Evolutionary conservation across 2,888 invertebrate species (phyloP), one percentile per base, ranked within the genome.

Genomic region (Chymomyza fuscimana): DNA sequence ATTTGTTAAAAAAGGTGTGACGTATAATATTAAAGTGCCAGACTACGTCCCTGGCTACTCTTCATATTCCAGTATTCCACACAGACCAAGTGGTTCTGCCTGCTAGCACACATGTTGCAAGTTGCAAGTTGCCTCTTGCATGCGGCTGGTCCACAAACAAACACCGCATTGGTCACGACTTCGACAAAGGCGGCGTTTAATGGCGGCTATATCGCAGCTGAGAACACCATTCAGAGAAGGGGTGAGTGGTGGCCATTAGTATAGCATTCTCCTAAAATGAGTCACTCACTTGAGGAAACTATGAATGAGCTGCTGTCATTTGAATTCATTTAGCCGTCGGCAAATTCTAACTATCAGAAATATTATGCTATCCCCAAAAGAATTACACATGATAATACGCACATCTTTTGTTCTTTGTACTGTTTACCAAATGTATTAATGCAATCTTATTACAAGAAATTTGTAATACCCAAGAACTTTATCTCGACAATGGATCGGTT

Each of bases 101-200:
- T 1, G 46, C 25, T 5, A 29, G n/a, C 56, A 12, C 73, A 66
- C 74, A 77, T 77, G 74, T 69, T 74, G 58, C 64, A 32, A 32
- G 32, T 32, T 32, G 32, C 32, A 32, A 32, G 32, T 32, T 32
- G 32, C 32, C 32, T 32, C 32, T 32, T 63, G 63, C 63, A 51
- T 73, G 58, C 58, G 61, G 40, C 58, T 12, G 58, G 58, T 58
- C 29, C 36, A 40, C 59, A 69, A 70, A 72, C 76, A 76, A 80
- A 77, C 81, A 87, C 87, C 74, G 73, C 70, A 70, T 68, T 72
- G 78, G 77, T 87, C 82, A 87, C 87, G 82, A 80, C 63, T 75
- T 50, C 40, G 16, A 10, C 36, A 46, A 36, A 60, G 40, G 19
- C 52, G 66, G 22, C 61, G 36, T n/a, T 19, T 22, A 65, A 54